Conservation (phyloP, 2,888 invertebrate genomes). For the Euproctis similis region DNA sequence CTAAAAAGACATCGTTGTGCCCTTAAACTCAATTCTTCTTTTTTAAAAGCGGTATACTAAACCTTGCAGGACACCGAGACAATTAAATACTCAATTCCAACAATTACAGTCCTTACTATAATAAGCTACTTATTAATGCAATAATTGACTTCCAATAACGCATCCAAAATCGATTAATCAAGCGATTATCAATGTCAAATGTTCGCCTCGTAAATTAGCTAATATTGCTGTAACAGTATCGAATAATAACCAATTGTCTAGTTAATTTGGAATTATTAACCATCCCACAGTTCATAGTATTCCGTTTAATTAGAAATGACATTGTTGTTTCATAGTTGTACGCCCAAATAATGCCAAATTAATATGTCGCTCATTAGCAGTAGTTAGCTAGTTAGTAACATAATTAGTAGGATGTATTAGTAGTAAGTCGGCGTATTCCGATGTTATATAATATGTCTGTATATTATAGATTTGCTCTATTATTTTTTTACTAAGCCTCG, state of each 20-base stretch:
- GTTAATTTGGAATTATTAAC: constrained; percentile 22
- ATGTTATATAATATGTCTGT: too few species aligned
- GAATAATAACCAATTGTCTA: constrained; percentile 38
- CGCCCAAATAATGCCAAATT: neutral
- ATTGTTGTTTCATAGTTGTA: neutral
- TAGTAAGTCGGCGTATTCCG: neutral
- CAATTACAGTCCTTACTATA: too few species aligned
- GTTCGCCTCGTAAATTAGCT: constrained; percentile 2
- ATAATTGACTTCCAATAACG: neutral
- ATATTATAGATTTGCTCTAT: neutral
- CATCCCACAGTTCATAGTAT: constrained; percentile 4
- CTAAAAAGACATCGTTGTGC: too few species aligned
- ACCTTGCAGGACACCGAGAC: too few species aligned
- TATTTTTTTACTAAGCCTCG: neutral
- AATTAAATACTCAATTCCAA: too few species aligned
- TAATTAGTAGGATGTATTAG: neutral
- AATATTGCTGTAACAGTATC: constrained; percentile 32
- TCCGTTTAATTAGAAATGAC: neutral
- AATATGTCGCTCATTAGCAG: too few species aligned
- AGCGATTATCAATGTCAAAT: neutral
- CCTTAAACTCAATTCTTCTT: too few species aligned
- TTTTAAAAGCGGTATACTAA: too few species aligned
- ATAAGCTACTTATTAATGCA: neutral
- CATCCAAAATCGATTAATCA: constrained; percentile 1
- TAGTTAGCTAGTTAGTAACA: too few species aligned